These are phyloP conservation scores for Troides aeacus DNA, from an alignment of 2,888 invertebrate species.

Conservation along the genomic window DNA sequence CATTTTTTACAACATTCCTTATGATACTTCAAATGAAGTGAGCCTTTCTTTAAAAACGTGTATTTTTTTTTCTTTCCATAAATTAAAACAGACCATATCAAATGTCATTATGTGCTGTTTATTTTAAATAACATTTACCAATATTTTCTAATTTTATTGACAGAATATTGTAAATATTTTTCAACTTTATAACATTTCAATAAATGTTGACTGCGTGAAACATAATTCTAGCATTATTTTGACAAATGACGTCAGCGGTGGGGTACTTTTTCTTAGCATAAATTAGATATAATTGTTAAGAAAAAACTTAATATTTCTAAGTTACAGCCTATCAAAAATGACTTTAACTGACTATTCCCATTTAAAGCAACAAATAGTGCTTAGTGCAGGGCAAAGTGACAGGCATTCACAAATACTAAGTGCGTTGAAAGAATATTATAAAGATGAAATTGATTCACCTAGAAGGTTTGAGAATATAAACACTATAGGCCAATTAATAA, in stretches of 20 bases:
- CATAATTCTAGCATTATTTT: not conserved
- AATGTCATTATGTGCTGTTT: not conserved
- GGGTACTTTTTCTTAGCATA: not conserved
- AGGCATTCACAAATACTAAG: slow-evolving; percentile 49
- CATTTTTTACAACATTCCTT: too few species aligned
- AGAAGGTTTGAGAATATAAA: slow-evolving; percentile 61
- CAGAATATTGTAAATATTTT: not conserved
- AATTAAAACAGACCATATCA: not conserved
- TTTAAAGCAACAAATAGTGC: slow-evolving; percentile 52
- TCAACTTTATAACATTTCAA: not conserved
- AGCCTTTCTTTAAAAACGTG: not conserved
- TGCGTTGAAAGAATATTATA: slow-evolving; percentile 57
- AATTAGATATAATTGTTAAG: not conserved
- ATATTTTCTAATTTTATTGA: not conserved
- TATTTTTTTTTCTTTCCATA: not conserved
- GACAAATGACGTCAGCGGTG: not conserved
- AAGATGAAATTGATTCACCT: slow-evolving; percentile 61
- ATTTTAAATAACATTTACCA: not conserved
- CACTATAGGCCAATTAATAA: slow-evolving; percentile 55
- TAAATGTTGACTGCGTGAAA: slow-evolving; percentile 1
- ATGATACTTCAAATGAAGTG: not conserved
- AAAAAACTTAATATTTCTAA: not conserved
- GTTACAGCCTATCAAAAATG: slow-evolving; percentile 43
- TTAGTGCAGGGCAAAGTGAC: slow-evolving; percentile 49
- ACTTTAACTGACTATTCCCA: slow-evolving; percentile 55